Base-by-base conservation (phyloP, 2,113 vertebrate species). In the Saccopteryx bilineata region DNA sequence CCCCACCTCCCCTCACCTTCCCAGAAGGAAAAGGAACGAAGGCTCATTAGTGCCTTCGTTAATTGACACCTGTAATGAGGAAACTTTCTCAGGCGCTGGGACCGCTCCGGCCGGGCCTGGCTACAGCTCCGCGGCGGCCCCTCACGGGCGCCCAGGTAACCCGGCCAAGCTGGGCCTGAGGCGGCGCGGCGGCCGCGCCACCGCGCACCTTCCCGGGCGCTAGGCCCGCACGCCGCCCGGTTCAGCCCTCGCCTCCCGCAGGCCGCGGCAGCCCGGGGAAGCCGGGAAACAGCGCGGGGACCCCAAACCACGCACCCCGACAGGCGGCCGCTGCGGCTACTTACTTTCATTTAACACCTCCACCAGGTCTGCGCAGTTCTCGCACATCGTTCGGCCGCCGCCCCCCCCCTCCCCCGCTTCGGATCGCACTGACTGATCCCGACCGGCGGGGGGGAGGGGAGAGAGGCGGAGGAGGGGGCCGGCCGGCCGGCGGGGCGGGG, bases 341-440 rank as follows among this genome's bases (percentile, higher is more conserved):
- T 99, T 99, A 99, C 99, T 99, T 98, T 99, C 99, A 98, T 99
- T 99, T 98, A 99, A 99, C 98, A 99, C 99, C 99, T 99, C 99
- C 99, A 99, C 99, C 99, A 99, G 99, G 99, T 99, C 99, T 98
- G 99, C 99, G 99, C 99, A 99, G 99, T 99, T 99, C 98, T 99
- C 99, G 98, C 99, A 99, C 99, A 99, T 99, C 98, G 99, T 99
- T 99, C 99, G 98, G 98, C 98, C 98, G 98, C 97, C 96, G 98
- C 99, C 99, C 98, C 98, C 97, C 98, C 98, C 97, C 98, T 98
- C 98, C 98, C 98, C 98, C 98, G 98, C 98, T 98, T 96, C 96
- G 98, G 96, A 96, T 98, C 97, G 91, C 98, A 76, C 97, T 72
- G 96, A 95, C 98, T 97, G 98, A 96, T 98, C 97, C 98, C 95